Evolutionary conservation across 2,113 vertebrate genomes (phyloP).

Genomic region (Mugil cephalus): DNA sequence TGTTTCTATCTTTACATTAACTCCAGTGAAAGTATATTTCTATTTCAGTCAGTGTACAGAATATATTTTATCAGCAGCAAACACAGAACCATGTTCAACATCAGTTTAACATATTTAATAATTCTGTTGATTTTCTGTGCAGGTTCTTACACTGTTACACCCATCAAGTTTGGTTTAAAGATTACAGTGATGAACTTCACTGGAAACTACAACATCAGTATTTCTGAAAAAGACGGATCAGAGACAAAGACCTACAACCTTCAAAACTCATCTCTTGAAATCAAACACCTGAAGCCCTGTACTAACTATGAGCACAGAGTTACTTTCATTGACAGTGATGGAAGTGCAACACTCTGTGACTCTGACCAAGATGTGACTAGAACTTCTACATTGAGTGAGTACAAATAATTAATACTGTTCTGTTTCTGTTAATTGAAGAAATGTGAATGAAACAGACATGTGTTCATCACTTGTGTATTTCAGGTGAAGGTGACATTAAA

Average conservation of each 20-base stretch:
- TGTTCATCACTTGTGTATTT: conserved; percentile 34
- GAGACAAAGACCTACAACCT: fast-evolving
- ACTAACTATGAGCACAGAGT: conserved; percentile 21
- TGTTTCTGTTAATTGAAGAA: too few relatives aligned
- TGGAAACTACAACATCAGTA: background rate
- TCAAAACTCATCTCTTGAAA: fast-evolving
- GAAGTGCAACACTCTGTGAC: fast-evolving
- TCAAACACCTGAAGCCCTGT: conserved; percentile 62
- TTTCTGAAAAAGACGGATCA: fast-evolving
- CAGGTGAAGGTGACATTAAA: background rate
- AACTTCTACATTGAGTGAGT: background rate
- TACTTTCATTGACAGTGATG: fast-evolving
- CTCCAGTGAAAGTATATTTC: too few relatives aligned
- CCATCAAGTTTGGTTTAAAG: conserved; percentile 21
- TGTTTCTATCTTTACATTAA: too few relatives aligned
- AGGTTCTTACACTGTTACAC: background rate
- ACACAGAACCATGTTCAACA: background rate
- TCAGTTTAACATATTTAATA: background rate
- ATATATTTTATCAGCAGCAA: background rate
- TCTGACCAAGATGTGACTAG: background rate
- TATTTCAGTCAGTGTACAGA: too few relatives aligned
- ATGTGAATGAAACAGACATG: background rate
- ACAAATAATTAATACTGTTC: too few relatives aligned
- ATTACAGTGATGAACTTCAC: background rate
- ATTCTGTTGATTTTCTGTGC: conserved; percentile 4